Conservation (phyloP, 2,113 vertebrate genomes). For the Lipophrys pholis region DNA sequence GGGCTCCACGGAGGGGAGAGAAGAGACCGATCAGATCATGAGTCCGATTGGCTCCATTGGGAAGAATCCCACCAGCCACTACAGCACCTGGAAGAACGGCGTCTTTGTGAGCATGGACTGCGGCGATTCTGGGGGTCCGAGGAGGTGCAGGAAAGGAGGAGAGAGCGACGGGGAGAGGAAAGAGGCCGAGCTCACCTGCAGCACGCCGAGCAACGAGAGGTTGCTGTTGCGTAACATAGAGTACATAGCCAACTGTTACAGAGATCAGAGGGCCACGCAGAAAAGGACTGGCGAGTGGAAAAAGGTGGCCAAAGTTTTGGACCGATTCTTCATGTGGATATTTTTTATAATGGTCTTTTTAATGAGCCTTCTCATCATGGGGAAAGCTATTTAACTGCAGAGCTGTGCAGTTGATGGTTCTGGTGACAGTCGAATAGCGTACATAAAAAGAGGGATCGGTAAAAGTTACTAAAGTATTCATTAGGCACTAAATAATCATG, state of each 20-base stretch:
- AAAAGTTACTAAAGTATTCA: too few species aligned
- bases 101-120: slow-evolving; percentile 67
- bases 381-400: slow-evolving; percentile 82
- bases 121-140: slow-evolving; percentile 29
- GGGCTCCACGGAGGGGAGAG: slow-evolving; percentile 47
- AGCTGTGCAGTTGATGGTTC: not conserved
- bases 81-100: slow-evolving; percentile 43
- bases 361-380: slow-evolving; percentile 90
- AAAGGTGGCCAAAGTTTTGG: slow-evolving; percentile 90
- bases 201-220: slow-evolving; percentile 71
- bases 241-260: slow-evolving; percentile 87
- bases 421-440: not conserved
- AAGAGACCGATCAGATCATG: slow-evolving; percentile 65
- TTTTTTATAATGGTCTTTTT: slow-evolving; percentile 93
- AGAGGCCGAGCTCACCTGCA: slow-evolving; percentile 34
- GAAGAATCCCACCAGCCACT: slow-evolving; percentile 55
- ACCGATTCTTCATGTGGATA: slow-evolving; percentile 92
- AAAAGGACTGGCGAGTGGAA: slow-evolving; percentile 88
- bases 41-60: slow-evolving; percentile 40
- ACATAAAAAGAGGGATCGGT: not conserved
- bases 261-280: slow-evolving; percentile 85
- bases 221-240: slow-evolving; percentile 83
- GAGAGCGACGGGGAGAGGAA: slow-evolving; percentile 64
- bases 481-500: too few species aligned
- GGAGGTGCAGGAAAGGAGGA: slow-evolving; percentile 64